Percentiles rank a stretch among this genome's conserved stretches.
Evolutionary conservation across 2,797 vertebrate species (phyloP).

Genomic region (Ispidina lecontei): DNA sequence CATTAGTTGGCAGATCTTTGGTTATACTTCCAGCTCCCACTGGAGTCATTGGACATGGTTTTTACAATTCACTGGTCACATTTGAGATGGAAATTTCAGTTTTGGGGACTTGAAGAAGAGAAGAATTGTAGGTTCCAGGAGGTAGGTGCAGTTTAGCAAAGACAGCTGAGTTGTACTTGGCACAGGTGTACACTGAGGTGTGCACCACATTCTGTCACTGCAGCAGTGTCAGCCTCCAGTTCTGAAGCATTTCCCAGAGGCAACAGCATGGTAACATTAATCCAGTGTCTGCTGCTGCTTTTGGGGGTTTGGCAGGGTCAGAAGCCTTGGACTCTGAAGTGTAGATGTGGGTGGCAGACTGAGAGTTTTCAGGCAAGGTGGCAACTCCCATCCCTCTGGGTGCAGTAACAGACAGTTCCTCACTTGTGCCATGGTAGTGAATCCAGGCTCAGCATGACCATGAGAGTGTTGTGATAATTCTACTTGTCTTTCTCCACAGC

Average conservation of each 20-base stretch:
- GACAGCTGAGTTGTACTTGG: not conserved
- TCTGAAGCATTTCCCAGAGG: not conserved
- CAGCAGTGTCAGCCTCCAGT: not conserved
- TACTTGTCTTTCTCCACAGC: not conserved
- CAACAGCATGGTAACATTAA: not conserved
- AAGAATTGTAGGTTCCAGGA: not conserved
- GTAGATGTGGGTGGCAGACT: not conserved
- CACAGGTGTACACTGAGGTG: not conserved
- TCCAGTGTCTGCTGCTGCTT: not conserved
- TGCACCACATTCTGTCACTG: not conserved
- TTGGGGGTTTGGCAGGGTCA: not conserved
- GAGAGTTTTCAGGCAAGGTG: not conserved
- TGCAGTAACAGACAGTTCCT: not conserved
- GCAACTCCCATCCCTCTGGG: not conserved
- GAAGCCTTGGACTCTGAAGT: not conserved
- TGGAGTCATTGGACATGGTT: not conserved
- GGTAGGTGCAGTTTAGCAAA: not conserved
- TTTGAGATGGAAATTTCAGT: not conserved
- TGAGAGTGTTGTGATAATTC: not conserved
- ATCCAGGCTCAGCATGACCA: not conserved
- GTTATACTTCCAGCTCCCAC: not conserved
- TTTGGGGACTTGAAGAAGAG: not conserved
- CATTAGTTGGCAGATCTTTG: not conserved
- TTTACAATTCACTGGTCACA: not conserved
- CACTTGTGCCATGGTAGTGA: fast-evolving